phyloP scores from a whole-genome alignment of 2,888 invertebrate species.

The Orthosia cruda region DNA sequence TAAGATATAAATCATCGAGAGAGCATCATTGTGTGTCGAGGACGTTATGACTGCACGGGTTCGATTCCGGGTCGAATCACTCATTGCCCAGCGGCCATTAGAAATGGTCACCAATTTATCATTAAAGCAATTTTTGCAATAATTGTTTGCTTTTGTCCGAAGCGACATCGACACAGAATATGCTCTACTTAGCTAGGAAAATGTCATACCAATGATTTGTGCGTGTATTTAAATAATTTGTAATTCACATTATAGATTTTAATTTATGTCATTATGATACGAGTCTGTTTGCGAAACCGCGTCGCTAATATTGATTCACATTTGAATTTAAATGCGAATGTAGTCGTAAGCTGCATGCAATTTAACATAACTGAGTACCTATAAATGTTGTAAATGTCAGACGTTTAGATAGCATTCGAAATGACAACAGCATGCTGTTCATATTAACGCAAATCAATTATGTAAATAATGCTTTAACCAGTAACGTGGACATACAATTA shows the following conservation, averaged over 20 bases:
- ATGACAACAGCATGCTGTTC: slow-evolving; percentile 44
- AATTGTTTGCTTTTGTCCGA: slow-evolving; percentile 87
- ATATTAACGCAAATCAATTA: slow-evolving; percentile 34
- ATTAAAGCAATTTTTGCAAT: slow-evolving; percentile 92
- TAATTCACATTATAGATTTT: slow-evolving; percentile 21
- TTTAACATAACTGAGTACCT: slow-evolving; percentile 38
- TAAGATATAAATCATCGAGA: slow-evolving; percentile 91
- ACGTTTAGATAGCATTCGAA: slow-evolving; percentile 43
- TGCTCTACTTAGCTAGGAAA: slow-evolving; percentile 79
- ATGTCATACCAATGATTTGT: slow-evolving; percentile 24
- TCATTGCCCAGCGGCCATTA: slow-evolving; percentile 87
- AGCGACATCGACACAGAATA: slow-evolving; percentile 61
- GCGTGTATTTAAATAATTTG: slow-evolving; percentile 19
- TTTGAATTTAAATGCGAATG: slow-evolving; percentile 58
- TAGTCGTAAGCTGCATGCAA: slow-evolving; percentile 36
- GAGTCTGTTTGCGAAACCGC: slow-evolving; percentile 36
- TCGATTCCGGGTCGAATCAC: slow-evolving; percentile 85
- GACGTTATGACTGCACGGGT: slow-evolving; percentile 89
- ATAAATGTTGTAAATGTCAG: slow-evolving; percentile 54
- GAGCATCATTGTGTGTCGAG: slow-evolving; percentile 85
- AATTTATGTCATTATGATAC: slow-evolving; percentile 37
- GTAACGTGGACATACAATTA: slow-evolving; percentile 10
- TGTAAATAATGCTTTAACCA: slow-evolving; percentile 23
- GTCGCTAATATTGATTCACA: slow-evolving; percentile 39
- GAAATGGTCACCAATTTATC: slow-evolving; percentile 91